A percentile compares a stretch with the other conserved stretches of the same genome.
These are phyloP conservation scores for Empis stercorea DNA, from an alignment of 2,888 invertebrate genomes.

Conservation along the genomic window DNA sequence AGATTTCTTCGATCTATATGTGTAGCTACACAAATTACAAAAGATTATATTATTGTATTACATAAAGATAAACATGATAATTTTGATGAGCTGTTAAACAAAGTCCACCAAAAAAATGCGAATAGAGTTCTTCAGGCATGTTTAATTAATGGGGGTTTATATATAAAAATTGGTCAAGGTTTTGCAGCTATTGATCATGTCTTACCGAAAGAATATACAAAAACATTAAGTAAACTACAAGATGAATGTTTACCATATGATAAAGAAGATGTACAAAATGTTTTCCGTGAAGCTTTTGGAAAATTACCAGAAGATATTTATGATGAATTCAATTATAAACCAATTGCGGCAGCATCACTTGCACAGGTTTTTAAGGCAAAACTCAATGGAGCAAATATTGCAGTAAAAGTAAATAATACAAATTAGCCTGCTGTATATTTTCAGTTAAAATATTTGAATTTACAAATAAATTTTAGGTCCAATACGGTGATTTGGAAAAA, in stretches of 20 bases:
- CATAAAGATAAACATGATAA: constrained; percentile 25
- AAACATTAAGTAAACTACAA: constrained; percentile 43
- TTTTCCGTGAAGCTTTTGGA: constrained; percentile 59
- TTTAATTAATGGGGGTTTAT: constrained; percentile 58
- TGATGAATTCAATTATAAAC: constrained; percentile 45
- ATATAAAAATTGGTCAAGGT: constrained; percentile 66
- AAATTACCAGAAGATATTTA: constrained; percentile 47
- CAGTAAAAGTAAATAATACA: constrained; percentile 48
- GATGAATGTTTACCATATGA: constrained; percentile 44
- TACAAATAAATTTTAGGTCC: constrained; percentile 29
- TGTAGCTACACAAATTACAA: not conserved
- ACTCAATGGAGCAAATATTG: constrained; percentile 50
- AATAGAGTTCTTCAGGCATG: constrained; percentile 49
- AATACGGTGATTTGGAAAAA: constrained; percentile 59
- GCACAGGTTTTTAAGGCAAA: constrained; percentile 58
- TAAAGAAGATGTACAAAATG: constrained; percentile 43
- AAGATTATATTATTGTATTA: constrained; percentile 22
- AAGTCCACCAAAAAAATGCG: constrained; percentile 50
- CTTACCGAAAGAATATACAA: constrained; percentile 53
- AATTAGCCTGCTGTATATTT: not conserved
- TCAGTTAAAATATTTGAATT: not conserved
- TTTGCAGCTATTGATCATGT: constrained; percentile 62
- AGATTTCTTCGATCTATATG: not conserved
- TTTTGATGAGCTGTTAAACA: constrained; percentile 34
- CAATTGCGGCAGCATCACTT: constrained; percentile 63